phyloP scores from a whole-genome alignment of 2,797 vertebrate genomes.

The Rhabdophis nuchalis region DNA sequence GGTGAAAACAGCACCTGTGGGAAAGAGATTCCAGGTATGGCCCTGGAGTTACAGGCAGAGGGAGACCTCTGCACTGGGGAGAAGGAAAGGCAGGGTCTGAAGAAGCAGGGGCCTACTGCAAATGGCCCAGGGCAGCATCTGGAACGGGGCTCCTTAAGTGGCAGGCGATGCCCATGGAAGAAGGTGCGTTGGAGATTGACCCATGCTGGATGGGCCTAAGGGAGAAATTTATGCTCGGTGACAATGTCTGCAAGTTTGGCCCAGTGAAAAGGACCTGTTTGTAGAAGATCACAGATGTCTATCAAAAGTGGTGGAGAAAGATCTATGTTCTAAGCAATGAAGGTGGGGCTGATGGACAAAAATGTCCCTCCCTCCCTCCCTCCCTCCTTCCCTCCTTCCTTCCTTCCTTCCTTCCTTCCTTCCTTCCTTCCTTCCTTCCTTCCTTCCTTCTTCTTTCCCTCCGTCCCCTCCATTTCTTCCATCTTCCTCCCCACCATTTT shows the following conservation, averaged over 20 bases:
- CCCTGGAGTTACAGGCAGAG: neutral
- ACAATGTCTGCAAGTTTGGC: neutral
- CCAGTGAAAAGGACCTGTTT: neutral
- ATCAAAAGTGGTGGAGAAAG: neutral
- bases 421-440: neutral
- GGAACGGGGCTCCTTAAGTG: neutral
- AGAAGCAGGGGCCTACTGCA: neutral
- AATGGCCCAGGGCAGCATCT: neutral
- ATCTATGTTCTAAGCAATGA: neutral
- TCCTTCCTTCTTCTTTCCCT: too few species aligned
- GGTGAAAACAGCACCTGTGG: neutral
- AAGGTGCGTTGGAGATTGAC: neutral
- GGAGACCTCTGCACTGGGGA: neutral
- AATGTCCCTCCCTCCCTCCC: neutral
- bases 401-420: neutral
- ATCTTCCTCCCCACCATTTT: too few species aligned
- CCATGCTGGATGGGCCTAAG: neutral
- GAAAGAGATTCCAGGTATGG: conserved; percentile 28
- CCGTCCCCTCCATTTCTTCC: neutral
- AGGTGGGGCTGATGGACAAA: neutral
- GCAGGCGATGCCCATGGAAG: neutral
- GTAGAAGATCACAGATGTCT: neutral
- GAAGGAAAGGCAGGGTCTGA: neutral
- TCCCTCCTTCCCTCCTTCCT: neutral
- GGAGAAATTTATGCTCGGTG: neutral